These are phyloP conservation scores for Leptinotarsa peninsularis DNA, from an alignment of 2,888 invertebrate species.

Conservation along the genomic window DNA sequence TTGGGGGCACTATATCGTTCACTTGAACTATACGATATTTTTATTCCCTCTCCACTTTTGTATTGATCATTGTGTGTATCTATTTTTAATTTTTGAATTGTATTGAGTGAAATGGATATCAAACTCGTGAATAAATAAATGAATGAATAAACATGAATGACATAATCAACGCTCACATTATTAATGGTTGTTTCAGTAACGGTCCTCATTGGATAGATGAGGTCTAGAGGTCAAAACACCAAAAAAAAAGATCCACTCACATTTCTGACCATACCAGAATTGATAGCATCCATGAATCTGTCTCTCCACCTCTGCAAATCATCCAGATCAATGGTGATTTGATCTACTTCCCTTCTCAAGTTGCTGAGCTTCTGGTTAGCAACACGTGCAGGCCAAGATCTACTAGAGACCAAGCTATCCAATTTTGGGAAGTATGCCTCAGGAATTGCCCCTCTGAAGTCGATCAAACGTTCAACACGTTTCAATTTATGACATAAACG, in stretches of 20 bases:
- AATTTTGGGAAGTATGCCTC: constrained; percentile 89
- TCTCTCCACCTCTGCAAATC: constrained; percentile 82
- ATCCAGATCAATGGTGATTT: constrained; percentile 75
- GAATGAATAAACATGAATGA: too few relatives aligned
- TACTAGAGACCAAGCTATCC: constrained; percentile 80
- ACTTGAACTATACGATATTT: too few relatives aligned
- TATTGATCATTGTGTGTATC: too few relatives aligned
- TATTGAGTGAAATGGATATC: too few relatives aligned
- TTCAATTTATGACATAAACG: constrained; percentile 78
- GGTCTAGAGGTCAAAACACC: too few relatives aligned
- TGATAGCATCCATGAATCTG: constrained; percentile 78
- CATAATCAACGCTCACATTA: too few relatives aligned
- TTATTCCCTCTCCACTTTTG: too few relatives aligned
- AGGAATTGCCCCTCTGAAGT: constrained; percentile 76
- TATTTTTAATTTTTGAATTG: too few relatives aligned
- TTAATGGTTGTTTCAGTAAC: background rate
- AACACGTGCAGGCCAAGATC: constrained; percentile 81
- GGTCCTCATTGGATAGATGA: background rate
- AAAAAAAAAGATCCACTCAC: constrained; percentile 62
- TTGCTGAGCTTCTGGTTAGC: constrained; percentile 70
- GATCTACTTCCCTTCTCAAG: constrained; percentile 76
- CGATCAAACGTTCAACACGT: constrained; percentile 73
- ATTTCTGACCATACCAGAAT: constrained; percentile 71
- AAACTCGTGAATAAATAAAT: too few relatives aligned
- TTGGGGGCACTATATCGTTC: too few relatives aligned